phyloP scores from a whole-genome alignment of 30 jellyfish, hydroid and myxozoan species.

The Mastigias papua region DNA sequence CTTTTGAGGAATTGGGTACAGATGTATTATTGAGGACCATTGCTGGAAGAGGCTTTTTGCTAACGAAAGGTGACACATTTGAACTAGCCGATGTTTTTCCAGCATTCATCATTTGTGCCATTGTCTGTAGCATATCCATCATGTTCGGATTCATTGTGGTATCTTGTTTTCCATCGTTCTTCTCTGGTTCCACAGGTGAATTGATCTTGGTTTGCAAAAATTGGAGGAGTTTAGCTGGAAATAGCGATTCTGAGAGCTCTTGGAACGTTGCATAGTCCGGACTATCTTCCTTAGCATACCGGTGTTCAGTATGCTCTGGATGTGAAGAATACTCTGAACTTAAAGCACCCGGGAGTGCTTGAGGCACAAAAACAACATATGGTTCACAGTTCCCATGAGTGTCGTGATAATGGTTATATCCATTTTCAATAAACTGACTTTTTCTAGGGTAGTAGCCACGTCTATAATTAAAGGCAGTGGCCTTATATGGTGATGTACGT shows the following conservation, averaged over 20 bases:
- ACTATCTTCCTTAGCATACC: constrained; percentile 22
- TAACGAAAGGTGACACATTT: constrained; percentile 8
- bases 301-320: background rate
- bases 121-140: constrained; percentile 63
- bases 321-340: background rate
- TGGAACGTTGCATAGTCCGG: constrained; percentile 63
- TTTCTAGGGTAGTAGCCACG: constrained; percentile 24
- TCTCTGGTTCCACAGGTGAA: constrained; percentile 14
- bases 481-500: constrained; percentile 5
- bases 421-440: constrained; percentile 47
- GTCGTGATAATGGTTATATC: constrained; percentile 13
- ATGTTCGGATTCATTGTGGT: constrained; percentile 14
- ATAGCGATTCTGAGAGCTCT: constrained; percentile 62
- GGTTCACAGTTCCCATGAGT: constrained; percentile 61
- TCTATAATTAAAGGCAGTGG: background rate
- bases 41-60: constrained; percentile 24
- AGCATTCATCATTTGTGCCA: constrained; percentile 74
- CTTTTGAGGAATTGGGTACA: background rate
- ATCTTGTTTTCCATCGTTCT: background rate
- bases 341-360: constrained; percentile 8
- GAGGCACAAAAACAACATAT: constrained; percentile 50
- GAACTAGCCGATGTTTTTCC: constrained; percentile 31
- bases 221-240: constrained; percentile 71
- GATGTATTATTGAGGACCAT: constrained; percentile 13
- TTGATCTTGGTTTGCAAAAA: constrained; percentile 39